Conservation (phyloP, 2,888 invertebrate species). For the Tethea ocularis region DNA sequence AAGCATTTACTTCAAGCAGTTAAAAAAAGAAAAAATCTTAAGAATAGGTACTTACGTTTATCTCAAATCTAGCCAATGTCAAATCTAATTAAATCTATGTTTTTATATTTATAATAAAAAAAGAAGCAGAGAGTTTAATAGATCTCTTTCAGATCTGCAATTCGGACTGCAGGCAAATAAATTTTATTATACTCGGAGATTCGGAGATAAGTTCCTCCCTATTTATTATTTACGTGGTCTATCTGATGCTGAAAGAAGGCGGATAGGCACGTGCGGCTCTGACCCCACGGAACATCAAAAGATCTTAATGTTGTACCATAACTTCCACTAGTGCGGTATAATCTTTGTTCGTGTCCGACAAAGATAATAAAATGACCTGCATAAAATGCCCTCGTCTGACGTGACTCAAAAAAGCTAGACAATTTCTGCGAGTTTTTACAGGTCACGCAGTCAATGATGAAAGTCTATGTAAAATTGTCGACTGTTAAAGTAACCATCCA, state of each 20-base stretch:
- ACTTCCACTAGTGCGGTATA: conserved; percentile 35
- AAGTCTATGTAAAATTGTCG: background rate
- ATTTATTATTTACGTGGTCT: conserved; percentile 51
- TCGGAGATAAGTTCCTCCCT: conserved; percentile 36
- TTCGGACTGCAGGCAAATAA: conserved; percentile 26
- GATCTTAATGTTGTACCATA: conserved; percentile 41
- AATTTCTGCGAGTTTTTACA: conserved; percentile 16
- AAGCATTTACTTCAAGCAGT: too few species aligned
- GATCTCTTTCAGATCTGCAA: background rate
- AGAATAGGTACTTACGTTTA: too few species aligned
- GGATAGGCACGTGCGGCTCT: conserved; percentile 52
- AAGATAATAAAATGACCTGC: conserved; percentile 37
- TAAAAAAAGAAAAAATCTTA: too few species aligned
- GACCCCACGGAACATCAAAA: conserved; percentile 55
- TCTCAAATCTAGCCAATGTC: background rate
- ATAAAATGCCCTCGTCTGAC: conserved; percentile 13
- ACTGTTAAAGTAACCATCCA: background rate
- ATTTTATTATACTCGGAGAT: conserved; percentile 38
- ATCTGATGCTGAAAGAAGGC: conserved; percentile 50
- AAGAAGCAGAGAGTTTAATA: background rate
- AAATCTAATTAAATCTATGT: background rate
- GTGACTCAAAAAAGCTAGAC: conserved; percentile 7
- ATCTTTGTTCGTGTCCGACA: conserved; percentile 41
- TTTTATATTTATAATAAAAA: background rate
- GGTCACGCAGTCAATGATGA: conserved; percentile 1